phyloP scores from a whole-genome alignment of 2,797 vertebrate species.

The Bufotes viridis region DNA sequence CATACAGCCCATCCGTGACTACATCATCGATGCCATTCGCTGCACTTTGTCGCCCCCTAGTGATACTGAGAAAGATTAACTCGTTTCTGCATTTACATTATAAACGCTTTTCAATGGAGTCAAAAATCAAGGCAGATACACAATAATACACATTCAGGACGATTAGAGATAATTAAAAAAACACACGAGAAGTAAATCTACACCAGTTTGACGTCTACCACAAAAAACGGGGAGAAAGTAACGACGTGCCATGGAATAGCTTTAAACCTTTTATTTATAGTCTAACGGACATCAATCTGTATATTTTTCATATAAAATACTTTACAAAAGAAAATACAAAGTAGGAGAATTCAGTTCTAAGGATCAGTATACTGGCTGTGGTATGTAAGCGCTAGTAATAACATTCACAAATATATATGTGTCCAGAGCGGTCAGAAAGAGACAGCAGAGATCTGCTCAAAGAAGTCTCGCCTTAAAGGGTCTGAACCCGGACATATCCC shows the following conservation, averaged over 20 bases:
- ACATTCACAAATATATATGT: neutral
- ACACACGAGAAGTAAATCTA: neutral
- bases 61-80: neutral
- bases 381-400: neutral
- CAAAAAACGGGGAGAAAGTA: neutral
- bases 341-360: neutral
- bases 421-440: too few species aligned
- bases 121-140: too few species aligned
- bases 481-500: too few species aligned
- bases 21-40: neutral
- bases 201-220: neutral
- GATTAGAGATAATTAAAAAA: neutral
- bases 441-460: too few species aligned
- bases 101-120: neutral
- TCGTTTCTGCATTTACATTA: neutral
- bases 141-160: neutral
- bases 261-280: conserved; percentile 42
- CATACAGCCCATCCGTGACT: neutral
- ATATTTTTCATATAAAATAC: conserved; percentile 39
- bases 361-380: too few species aligned
- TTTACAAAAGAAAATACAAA: conserved; percentile 19
- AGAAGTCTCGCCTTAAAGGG: too few species aligned
- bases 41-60: neutral
- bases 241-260: neutral
- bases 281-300: conserved; percentile 38